These are phyloP conservation scores for Thecophora atra DNA, from an alignment of 2,888 invertebrate species.

Conservation along the genomic window DNA sequence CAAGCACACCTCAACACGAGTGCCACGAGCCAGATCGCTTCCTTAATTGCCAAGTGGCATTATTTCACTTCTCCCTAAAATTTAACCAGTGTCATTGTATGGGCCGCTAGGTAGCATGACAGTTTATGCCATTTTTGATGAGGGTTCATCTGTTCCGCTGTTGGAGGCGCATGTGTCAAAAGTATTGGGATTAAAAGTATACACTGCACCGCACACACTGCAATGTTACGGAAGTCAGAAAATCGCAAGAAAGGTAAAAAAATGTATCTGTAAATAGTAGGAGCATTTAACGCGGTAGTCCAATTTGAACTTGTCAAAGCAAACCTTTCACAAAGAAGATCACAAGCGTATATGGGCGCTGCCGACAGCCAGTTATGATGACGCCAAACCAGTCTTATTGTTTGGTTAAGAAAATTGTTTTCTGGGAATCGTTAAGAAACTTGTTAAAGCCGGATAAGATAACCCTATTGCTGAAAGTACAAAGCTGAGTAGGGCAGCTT, in stretches of 20 bases:
- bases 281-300: neutral
- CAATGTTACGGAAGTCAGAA: conserved; percentile 22
- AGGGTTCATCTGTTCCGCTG: conserved; percentile 7
- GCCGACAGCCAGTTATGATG: no score
- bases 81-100: neutral
- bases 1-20: neutral
- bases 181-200: neutral
- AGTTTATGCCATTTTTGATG: conserved; percentile 12
- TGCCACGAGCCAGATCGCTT: neutral
- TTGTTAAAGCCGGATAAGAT: conserved; percentile 1
- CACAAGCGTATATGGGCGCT: no score
- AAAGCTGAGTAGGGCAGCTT: neutral
- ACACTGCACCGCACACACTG: neutral
- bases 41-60: neutral
- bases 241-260: neutral
- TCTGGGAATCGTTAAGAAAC: neutral
- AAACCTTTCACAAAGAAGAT: no score
- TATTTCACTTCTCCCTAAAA: neutral
- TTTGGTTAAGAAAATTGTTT: neutral
- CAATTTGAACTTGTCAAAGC: neutral
- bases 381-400: no score
- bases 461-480: neutral
- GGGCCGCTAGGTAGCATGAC: neutral
- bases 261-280: neutral
- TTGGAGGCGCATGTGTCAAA: neutral